Evolutionary conservation across 2,113 vertebrate genomes (phyloP).

Genomic region (Aphyosemion australe): DNA sequence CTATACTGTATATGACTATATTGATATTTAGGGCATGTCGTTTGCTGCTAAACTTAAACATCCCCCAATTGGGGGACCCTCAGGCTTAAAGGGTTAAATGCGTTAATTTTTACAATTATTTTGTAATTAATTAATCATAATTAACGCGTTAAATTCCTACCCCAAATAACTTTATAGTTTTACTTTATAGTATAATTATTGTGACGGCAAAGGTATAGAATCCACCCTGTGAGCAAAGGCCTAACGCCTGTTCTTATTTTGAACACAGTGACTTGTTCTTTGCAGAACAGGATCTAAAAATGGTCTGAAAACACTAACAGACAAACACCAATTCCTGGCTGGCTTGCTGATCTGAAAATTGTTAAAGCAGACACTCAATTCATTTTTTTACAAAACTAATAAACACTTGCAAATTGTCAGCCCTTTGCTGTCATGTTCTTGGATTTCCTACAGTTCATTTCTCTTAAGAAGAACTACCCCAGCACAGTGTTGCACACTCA

Average conservation of each 20-base stretch:
- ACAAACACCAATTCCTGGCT: background rate
- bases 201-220: background rate
- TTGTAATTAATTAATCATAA: too few relatives aligned
- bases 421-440: background rate
- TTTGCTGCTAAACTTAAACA: too few relatives aligned
- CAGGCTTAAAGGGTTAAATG: too few relatives aligned
- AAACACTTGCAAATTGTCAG: background rate
- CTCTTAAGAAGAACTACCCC: constrained; percentile 15
- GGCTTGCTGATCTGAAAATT: background rate
- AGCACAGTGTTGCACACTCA: constrained; percentile 3
- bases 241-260: background rate
- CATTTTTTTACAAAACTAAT: constrained; percentile 2
- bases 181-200: too few relatives aligned
- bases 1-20: too few relatives aligned
- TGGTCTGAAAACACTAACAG: background rate
- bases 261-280: too few relatives aligned
- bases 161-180: too few relatives aligned
- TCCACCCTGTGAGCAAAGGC: background rate
- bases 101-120: too few relatives aligned
- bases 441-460: background rate
- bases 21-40: too few relatives aligned
- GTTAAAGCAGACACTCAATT: background rate
- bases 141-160: too few relatives aligned
- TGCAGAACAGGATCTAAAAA: background rate
- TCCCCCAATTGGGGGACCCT: too few relatives aligned